Percentiles rank a stretch among this genome's conserved stretches.
phyloP scores from a whole-genome alignment of 92 coral and sea anemone species.

The Phenganax marumi region DNA sequence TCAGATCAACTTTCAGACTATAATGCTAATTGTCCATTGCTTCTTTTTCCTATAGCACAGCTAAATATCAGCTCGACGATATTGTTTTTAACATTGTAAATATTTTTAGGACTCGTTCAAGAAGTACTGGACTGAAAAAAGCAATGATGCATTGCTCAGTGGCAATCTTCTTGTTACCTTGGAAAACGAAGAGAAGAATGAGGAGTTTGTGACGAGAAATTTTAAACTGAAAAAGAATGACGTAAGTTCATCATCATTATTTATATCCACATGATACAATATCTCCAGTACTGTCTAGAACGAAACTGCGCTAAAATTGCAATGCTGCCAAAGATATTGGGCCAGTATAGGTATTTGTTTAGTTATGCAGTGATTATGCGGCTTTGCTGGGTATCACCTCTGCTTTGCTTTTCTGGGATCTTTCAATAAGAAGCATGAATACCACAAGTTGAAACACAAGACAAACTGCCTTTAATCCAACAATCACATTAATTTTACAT shows the following conservation, averaged over 20 bases:
- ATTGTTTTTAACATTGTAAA: not conserved
- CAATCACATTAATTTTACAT: too few relatives aligned
- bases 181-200: constrained; percentile 26
- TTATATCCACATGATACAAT: too few relatives aligned
- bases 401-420: too few relatives aligned
- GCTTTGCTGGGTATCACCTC: too few relatives aligned
- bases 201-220: constrained; percentile 6
- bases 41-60: not conserved
- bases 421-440: too few relatives aligned
- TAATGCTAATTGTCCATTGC: not conserved
- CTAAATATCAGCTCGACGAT: not conserved
- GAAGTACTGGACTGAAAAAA: constrained; percentile 42
- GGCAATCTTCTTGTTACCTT: constrained; percentile 32
- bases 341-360: too few relatives aligned
- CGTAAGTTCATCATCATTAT: constrained; percentile 2
- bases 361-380: too few relatives aligned
- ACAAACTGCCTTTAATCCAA: too few relatives aligned
- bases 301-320: too few relatives aligned
- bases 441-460: too few relatives aligned
- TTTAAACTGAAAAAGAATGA: constrained; percentile 36
- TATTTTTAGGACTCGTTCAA: not conserved
- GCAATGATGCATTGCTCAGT: constrained; percentile 39
- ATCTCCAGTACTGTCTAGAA: too few relatives aligned
- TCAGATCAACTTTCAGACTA: not conserved
- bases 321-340: too few relatives aligned